Base-by-base conservation (phyloP, 2,888 invertebrate species). In the Melangyna quadrimaculata region DNA sequence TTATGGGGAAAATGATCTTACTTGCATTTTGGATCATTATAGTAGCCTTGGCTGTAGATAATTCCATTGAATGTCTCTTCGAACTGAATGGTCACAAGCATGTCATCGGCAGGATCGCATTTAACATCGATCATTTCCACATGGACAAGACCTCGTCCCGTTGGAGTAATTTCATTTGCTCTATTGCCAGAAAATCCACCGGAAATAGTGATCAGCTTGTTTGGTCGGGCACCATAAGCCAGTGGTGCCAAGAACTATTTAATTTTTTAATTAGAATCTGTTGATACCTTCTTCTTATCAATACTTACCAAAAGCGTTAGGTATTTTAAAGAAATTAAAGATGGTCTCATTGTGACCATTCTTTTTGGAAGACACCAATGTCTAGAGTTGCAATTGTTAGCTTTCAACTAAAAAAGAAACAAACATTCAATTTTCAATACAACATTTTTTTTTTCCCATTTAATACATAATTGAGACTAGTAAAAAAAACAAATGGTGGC, bases 41-140 rank as follows among this genome's bases (percentile, higher is more conserved):
- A 93, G 88, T 94, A 93, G 14, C 95, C 95, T 89, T 95, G 95
- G 89, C 95, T 95, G 93, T 95, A 95, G 77, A 95, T 94, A 37
- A 95, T 93, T 14, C 95, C 95, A 88, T 94, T 94, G 88, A 94
- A 95, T 0, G 94, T 93, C 80, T 94, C 93, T 9, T 94, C 92
- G 89, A 95, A 95, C 59, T 95, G 94, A 0, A 95, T 93, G 1
- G 93, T 94, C 0, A 95, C 95, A 65, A 94, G 92, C 88, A 95
- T 94, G 32, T 92, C 94, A 80, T 93, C 93, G 0, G 90, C 91
- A 2, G 93, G 92, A 65, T 91, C 90, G 88, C 95, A 95, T 90
- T 94, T 93, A 0, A 95, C 95, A 88, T 95, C 94, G 53, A 95
- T 94, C 5, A 93, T 93, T 89, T 94, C 94, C 27, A 94, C 94